These are phyloP conservation scores for Aldrovandia affinis DNA, from an alignment of 2,797 vertebrate species.

Conservation along the genomic window DNA sequence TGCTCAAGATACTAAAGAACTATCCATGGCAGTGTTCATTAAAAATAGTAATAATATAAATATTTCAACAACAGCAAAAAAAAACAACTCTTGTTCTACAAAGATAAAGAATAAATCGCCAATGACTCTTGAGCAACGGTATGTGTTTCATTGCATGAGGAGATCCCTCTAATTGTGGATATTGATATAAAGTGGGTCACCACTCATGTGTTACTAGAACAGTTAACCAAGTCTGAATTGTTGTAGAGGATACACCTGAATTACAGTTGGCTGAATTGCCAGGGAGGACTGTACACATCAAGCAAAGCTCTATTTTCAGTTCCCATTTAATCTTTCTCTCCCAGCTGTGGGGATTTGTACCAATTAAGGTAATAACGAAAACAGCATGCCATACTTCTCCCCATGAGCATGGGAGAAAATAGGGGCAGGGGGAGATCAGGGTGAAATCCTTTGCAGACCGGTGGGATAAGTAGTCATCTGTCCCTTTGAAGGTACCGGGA, in stretches of 20 bases:
- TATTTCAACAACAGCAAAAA: not conserved
- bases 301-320: constrained; percentile 50
- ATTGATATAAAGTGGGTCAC: constrained; percentile 19
- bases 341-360: constrained; percentile 46
- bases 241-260: constrained; percentile 36
- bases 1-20: not conserved
- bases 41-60: not conserved
- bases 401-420: constrained; percentile 40
- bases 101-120: not conserved
- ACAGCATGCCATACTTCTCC: constrained; percentile 52
- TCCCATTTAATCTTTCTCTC: constrained; percentile 50
- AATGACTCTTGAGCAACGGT: not conserved
- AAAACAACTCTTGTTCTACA: not conserved
- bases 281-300: constrained; percentile 35
- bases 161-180: constrained; percentile 7
- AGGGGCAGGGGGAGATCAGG: constrained; percentile 42
- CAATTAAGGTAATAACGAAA: constrained; percentile 58
- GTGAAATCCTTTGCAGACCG: constrained; percentile 40
- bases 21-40: not conserved
- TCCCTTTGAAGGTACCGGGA: constrained; percentile 38
- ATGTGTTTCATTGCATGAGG: not conserved
- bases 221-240: constrained; percentile 10
- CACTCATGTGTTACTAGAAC: not conserved
- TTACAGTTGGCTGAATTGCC: constrained; percentile 35
- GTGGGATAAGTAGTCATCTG: constrained; percentile 47